A percentile compares a stretch with the other conserved stretches of the same genome.
These are phyloP conservation scores for Calephelis virginiensis DNA, from an alignment of 1,140 invertebrate species.

Conservation along the genomic window DNA sequence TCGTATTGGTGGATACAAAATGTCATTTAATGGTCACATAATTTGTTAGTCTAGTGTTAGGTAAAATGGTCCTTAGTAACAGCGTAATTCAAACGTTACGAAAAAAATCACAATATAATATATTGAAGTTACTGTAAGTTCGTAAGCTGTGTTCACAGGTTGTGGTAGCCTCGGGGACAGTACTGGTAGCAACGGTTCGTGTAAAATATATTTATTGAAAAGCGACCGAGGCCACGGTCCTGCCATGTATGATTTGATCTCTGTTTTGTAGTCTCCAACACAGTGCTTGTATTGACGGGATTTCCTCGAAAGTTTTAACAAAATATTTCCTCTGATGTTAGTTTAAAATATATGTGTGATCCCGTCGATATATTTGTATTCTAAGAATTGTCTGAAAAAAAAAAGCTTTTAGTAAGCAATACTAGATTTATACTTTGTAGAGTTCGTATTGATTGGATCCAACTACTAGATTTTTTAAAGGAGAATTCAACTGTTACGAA, in stretches of 20 bases:
- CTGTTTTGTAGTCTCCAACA: slow-evolving; percentile 63
- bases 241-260: slow-evolving; percentile 71
- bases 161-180: slow-evolving; percentile 47
- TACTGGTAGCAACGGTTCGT: slow-evolving; percentile 46
- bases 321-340: background rate
- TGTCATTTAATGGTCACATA: too few species aligned
- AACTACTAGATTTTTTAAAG: background rate
- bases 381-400: background rate
- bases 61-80: too few species aligned
- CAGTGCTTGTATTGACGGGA: slow-evolving; percentile 26
- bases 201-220: slow-evolving; percentile 51
- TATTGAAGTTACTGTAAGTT: background rate
- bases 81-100: background rate
- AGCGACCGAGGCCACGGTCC: slow-evolving; percentile 49
- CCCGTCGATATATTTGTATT: background rate
- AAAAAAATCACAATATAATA: too few species aligned
- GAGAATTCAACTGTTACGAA: background rate
- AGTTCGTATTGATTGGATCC: background rate
- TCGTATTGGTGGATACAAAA: too few species aligned
- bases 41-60: too few species aligned
- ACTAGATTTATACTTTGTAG: background rate
- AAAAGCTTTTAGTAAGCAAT: background rate
- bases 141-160: slow-evolving; percentile 27
- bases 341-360: background rate
- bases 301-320: slow-evolving; percentile 24